These are phyloP conservation scores for Colistium nudipinnis DNA, from an alignment of 2,113 vertebrate genomes.

Conservation along the genomic window DNA sequence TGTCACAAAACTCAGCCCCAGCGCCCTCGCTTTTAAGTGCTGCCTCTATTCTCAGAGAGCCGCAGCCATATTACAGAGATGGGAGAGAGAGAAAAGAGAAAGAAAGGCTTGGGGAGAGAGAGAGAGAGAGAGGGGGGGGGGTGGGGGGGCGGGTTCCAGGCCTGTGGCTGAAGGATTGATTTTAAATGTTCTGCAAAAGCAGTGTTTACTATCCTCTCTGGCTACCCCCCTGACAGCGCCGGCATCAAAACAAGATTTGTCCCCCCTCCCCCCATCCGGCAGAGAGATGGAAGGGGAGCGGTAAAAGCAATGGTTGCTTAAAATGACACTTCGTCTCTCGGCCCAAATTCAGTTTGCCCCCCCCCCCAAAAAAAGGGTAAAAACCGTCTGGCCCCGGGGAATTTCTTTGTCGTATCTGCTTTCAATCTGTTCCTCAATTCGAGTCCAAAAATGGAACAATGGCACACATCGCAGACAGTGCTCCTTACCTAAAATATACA, in stretches of 20 bases:
- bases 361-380: slow-evolving; percentile 12
- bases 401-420: neutral
- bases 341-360: slow-evolving; percentile 28
- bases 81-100: slow-evolving; percentile 39
- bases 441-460: neutral
- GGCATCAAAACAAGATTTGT: slow-evolving; percentile 77
- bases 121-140: slow-evolving; percentile 1
- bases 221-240: slow-evolving; percentile 72
- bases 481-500: neutral
- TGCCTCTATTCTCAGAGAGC: slow-evolving; percentile 72
- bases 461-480: neutral
- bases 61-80: slow-evolving; percentile 67
- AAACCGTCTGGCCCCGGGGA: neutral
- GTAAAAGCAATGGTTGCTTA: slow-evolving; percentile 28
- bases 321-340: slow-evolving; percentile 44
- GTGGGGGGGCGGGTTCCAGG: slow-evolving; percentile 50
- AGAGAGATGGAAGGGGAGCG: slow-evolving; percentile 30
- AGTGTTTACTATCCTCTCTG: slow-evolving; percentile 78
- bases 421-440: neutral
- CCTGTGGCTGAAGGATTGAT: slow-evolving; percentile 80
- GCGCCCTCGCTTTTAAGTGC: slow-evolving; percentile 73
- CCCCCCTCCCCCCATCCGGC: slow-evolving; percentile 37
- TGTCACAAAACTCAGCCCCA: slow-evolving; percentile 69
- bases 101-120: slow-evolving; percentile 44
- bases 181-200: slow-evolving; percentile 82